These are phyloP conservation scores for Callorhinus ursinus DNA, from an alignment of 2,113 vertebrate species.

Conservation along the genomic window DNA sequence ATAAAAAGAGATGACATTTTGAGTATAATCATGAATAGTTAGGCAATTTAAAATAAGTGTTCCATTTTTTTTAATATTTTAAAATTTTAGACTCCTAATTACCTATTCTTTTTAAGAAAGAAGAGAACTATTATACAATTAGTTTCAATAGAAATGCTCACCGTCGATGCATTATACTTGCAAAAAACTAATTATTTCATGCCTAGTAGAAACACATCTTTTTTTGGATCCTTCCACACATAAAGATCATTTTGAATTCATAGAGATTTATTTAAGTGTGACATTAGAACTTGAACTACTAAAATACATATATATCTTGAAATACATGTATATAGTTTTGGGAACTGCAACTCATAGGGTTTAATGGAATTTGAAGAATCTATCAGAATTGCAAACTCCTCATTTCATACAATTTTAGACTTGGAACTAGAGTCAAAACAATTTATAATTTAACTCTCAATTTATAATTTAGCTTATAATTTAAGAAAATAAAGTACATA, in stretches of 20 bases:
- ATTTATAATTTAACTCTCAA: background rate
- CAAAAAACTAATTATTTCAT: background rate
- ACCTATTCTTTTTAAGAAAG: background rate
- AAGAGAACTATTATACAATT: background rate
- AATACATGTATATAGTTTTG: background rate
- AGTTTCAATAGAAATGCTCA: background rate
- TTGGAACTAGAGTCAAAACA: background rate
- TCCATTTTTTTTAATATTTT: background rate
- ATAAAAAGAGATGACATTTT: background rate
- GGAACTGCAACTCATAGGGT: background rate
- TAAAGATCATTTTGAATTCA: slow-evolving; percentile 16
- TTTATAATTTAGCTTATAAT: background rate
- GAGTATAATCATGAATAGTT: slow-evolving; percentile 6
- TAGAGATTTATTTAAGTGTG: background rate
- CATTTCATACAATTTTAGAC: background rate
- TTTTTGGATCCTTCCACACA: background rate
- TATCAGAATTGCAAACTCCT: background rate
- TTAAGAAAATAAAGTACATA: background rate
- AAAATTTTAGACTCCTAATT: background rate
- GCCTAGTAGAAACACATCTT: background rate
- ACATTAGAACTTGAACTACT: background rate
- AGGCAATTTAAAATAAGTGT: background rate
- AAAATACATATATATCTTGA: background rate
- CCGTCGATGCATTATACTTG: background rate
- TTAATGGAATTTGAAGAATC: background rate